phyloP scores from a whole-genome alignment of 2,888 invertebrate species.

The Cephus rjabovi region DNA sequence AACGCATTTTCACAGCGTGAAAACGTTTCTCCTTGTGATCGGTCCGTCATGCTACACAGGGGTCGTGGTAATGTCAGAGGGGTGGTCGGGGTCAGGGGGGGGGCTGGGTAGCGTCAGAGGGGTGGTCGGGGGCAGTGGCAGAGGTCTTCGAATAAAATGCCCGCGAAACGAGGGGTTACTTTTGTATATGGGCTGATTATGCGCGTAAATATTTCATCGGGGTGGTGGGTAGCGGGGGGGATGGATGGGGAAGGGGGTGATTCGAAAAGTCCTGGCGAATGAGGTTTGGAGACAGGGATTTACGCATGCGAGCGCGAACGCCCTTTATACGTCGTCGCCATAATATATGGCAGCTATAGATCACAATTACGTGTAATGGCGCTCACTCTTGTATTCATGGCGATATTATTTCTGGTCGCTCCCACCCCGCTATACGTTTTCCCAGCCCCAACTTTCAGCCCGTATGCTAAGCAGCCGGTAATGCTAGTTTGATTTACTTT shows the following conservation, averaged over 20 bases:
- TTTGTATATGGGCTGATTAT: constrained; percentile 54
- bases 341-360: constrained; percentile 62
- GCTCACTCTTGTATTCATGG: constrained; percentile 61
- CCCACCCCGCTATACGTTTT: constrained; percentile 21
- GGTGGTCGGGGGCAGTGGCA: neutral
- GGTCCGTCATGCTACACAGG: constrained; percentile 4
- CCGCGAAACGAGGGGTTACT: constrained; percentile 30
- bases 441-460: constrained; percentile 30
- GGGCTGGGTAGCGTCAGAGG: neutral
- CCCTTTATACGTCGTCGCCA: constrained; percentile 58
- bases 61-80: neutral
- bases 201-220: constrained; percentile 55
- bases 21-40: constrained; percentile 5
- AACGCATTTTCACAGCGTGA: constrained; percentile 11
- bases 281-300: constrained; percentile 49
- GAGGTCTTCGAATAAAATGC: constrained; percentile 22
- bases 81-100: neutral
- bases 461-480: constrained; percentile 57
- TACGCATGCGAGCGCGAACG: constrained; percentile 51
- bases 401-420: constrained; percentile 59
- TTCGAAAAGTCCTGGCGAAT: constrained; percentile 23
- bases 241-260: constrained; percentile 29
- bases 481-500: constrained; percentile 56
- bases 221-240: constrained; percentile 25
- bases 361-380: constrained; percentile 64